Evolutionary conservation across 1,140 invertebrate species (phyloP).

Genomic region (Dinoponera quadriceps): DNA sequence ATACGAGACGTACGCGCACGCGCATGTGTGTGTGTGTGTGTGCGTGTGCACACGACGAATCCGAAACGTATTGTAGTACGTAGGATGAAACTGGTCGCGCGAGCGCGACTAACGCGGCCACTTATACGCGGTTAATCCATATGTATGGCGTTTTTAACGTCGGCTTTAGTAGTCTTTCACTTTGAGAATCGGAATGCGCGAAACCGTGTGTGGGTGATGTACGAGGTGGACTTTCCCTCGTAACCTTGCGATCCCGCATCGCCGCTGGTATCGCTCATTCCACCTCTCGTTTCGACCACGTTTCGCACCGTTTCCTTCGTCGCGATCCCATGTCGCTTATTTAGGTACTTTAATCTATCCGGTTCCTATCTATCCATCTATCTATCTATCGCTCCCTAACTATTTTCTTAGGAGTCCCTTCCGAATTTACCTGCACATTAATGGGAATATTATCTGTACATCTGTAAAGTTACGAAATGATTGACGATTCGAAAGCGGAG

Average conservation of each 20-base stretch:
- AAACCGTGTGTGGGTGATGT: constrained; percentile 73
- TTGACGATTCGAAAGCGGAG: too few species aligned
- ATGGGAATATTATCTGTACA: too few species aligned
- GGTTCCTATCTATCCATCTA: too few species aligned
- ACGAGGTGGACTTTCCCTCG: constrained; percentile 71
- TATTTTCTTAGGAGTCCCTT: too few species aligned
- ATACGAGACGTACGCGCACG: neutral
- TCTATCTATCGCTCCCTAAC: too few species aligned
- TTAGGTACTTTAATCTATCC: too few species aligned
- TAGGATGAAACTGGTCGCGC: constrained; percentile 11
- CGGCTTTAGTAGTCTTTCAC: constrained; percentile 71
- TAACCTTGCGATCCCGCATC: constrained; percentile 71
- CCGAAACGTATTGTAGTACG: neutral
- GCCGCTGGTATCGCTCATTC: constrained; percentile 27
- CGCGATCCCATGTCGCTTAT: constrained; percentile 8
- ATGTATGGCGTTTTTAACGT: constrained; percentile 63
- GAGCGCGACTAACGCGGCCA: constrained; percentile 24
- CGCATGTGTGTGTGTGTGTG: too few species aligned
- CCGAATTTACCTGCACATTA: too few species aligned
- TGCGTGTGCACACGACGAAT: too few species aligned
- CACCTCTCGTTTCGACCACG: neutral
- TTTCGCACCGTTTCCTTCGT: constrained; percentile 20
- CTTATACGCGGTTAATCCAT: constrained; percentile 49
- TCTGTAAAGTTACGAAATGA: too few species aligned
- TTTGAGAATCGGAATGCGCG: constrained; percentile 77